Conservation (phyloP, 2,797 vertebrate species). For the Rhodeus uyekii region DNA sequence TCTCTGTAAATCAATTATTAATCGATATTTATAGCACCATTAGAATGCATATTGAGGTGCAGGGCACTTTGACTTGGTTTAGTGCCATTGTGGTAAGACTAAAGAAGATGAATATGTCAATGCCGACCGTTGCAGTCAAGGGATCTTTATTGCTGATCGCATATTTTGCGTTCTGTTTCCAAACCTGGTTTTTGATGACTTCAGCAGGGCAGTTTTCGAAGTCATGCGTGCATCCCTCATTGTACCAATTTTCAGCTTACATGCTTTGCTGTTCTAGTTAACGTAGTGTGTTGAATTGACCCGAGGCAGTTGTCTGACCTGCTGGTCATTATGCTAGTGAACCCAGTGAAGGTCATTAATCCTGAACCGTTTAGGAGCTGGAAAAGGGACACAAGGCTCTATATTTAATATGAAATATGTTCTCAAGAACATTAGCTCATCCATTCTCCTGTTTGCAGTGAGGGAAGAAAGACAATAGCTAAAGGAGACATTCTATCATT, state of each 20-base stretch:
- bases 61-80: constrained; percentile 15
- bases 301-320: constrained; percentile 34
- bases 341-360: constrained; percentile 33
- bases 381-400: constrained; percentile 34
- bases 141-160: neutral
- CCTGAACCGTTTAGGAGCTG: constrained; percentile 22
- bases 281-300: constrained; percentile 27
- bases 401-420: constrained; percentile 19
- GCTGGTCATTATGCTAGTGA: constrained; percentile 46
- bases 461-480: neutral
- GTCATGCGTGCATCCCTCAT: neutral
- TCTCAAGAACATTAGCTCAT: constrained; percentile 32
- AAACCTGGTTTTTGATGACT: constrained; percentile 11
- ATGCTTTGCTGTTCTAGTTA: constrained; percentile 37
- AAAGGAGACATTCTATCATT: constrained; percentile 9
- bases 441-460: neutral
- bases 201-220: neutral
- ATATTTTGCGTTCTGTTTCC: neutral
- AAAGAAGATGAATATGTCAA: neutral
- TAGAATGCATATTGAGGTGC: constrained; percentile 4
- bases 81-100: constrained; percentile 8
- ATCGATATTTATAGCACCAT: constrained; percentile 29
- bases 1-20: constrained; percentile 17
- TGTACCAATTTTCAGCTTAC: constrained; percentile 24
- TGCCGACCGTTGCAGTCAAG: constrained; percentile 1